Evolutionary conservation across 1,140 invertebrate species (phyloP).

Genomic region (Caenorhabditis briggsae): DNA sequence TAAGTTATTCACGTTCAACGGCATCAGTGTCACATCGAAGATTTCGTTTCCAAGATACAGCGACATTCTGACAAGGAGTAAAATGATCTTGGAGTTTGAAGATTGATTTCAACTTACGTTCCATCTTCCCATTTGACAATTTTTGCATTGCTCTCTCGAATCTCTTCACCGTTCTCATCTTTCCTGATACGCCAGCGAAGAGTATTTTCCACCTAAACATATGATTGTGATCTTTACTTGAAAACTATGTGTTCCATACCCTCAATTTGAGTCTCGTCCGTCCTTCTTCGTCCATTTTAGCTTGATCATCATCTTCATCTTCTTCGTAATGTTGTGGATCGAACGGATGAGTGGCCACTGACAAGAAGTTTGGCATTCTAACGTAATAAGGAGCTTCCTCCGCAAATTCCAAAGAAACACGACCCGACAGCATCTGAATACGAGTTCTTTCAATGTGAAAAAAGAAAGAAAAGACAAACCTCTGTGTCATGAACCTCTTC

Average conservation of each 20-base stretch:
- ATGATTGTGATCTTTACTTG: neutral
- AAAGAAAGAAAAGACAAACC: neutral
- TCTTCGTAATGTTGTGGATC: constrained; percentile 95
- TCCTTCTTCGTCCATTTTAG: constrained; percentile 87
- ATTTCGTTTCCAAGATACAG: constrained; percentile 95
- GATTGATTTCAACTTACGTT: constrained; percentile 77
- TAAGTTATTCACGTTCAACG: constrained; percentile 85
- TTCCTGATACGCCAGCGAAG: constrained; percentile 92
- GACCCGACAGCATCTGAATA: neutral
- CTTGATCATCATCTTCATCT: constrained; percentile 97
- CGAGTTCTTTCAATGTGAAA: neutral
- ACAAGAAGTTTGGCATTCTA: constrained; percentile 75
- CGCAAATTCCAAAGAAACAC: constrained; percentile 64
- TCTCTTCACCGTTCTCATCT: constrained; percentile 86
- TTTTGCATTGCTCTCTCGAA: constrained; percentile 93
- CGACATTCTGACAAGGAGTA: constrained; percentile 85
- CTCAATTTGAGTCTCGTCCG: constrained; percentile 81
- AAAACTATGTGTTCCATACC: constrained; percentile 68
- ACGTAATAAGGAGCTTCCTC: constrained; percentile 70
- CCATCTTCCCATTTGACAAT: constrained; percentile 98
- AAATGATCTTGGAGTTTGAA: neutral
- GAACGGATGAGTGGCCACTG: constrained; percentile 84
- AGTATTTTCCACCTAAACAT: constrained; percentile 89
- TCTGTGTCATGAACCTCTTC: constrained; percentile 34
- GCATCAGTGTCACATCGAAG: constrained; percentile 96